Evolutionary conservation across 1,140 invertebrate species (phyloP).

Genomic region (Papilio aristodemus): DNA sequence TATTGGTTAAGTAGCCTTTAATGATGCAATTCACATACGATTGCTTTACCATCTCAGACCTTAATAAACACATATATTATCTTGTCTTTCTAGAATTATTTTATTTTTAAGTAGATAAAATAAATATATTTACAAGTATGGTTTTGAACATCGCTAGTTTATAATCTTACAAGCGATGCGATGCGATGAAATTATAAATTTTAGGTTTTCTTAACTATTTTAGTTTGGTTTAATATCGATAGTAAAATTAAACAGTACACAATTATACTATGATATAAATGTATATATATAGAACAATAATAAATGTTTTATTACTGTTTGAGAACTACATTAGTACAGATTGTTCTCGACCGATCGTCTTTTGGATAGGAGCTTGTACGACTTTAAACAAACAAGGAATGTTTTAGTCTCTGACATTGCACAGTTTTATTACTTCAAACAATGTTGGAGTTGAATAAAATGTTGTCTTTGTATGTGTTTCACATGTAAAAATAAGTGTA

Average conservation of each 20-base stretch:
- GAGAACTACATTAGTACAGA: conserved; percentile 1
- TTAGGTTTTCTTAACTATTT: too few species aligned
- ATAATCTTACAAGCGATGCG: too few species aligned
- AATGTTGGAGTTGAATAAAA: not conserved
- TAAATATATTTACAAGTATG: too few species aligned
- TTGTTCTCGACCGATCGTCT: not conserved
- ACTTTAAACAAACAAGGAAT: not conserved
- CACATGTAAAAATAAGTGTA: too few species aligned
- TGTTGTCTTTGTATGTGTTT: not conserved
- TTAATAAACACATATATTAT: conserved; percentile 7
- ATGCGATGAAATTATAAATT: too few species aligned
- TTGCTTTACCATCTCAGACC: not conserved
- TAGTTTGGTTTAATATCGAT: too few species aligned
- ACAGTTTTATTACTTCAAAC: not conserved
- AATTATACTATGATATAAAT: too few species aligned
- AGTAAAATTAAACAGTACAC: too few species aligned
- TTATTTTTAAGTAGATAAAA: too few species aligned
- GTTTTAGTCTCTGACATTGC: not conserved
- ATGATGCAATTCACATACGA: conserved; percentile 14
- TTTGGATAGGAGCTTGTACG: not conserved
- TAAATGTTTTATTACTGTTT: conserved; percentile 11
- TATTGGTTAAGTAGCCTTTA: not conserved
- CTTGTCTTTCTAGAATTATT: not conserved
- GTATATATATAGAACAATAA: too few species aligned
- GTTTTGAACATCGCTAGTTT: too few species aligned